phyloP scores from a whole-genome alignment of 2,113 vertebrate genomes.

The Aythya baeri region DNA sequence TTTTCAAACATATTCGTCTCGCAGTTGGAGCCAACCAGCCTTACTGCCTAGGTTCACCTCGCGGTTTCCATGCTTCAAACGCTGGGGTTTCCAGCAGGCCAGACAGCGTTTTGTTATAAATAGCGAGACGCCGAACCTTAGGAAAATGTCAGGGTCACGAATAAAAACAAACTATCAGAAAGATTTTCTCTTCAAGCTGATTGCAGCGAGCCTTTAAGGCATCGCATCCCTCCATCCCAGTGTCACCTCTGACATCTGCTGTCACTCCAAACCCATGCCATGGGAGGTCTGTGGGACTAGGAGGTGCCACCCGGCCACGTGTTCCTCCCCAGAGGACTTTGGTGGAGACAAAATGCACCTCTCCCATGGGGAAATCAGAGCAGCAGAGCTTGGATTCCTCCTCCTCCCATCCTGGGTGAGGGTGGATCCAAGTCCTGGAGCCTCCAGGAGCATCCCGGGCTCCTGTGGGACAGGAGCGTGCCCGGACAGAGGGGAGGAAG shows the following conservation, averaged over 20 bases:
- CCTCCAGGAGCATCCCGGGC: background rate
- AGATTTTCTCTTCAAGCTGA: background rate
- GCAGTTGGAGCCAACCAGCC: background rate
- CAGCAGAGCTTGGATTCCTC: background rate
- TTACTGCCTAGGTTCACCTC: background rate
- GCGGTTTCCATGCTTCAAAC: background rate
- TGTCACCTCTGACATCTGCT: too few species aligned
- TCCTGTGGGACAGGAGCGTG: background rate
- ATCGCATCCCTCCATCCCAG: fast-evolving
- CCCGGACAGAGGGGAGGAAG: too few species aligned
- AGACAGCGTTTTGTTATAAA: background rate
- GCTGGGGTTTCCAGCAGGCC: background rate
- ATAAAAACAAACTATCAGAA: background rate
- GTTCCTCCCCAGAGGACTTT: background rate
- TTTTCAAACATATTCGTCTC: background rate
- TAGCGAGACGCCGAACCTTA: background rate
- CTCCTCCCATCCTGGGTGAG: background rate
- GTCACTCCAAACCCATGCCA: too few species aligned
- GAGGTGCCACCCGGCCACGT: background rate
- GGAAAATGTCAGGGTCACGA: background rate
- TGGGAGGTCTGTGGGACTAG: background rate
- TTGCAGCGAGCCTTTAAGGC: background rate
- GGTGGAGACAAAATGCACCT: background rate
- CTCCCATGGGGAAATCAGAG: background rate
- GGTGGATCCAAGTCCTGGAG: background rate